These are phyloP conservation scores for Leistus spinibarbis DNA, from an alignment of 2,888 invertebrate species.

Conservation along the genomic window DNA sequence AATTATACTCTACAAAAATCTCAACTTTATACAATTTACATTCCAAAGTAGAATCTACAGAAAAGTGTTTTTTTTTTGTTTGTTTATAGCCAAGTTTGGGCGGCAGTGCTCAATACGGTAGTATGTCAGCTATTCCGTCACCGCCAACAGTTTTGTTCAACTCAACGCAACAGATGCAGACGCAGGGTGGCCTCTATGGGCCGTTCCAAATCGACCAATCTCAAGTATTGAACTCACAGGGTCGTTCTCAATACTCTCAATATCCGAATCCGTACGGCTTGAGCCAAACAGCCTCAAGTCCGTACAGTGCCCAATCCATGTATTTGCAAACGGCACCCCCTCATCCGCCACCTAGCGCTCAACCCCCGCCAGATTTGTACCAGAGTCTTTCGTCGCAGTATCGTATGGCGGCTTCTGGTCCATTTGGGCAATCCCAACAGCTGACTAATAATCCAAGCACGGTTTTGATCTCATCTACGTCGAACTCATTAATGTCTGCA, in stretches of 20 bases:
- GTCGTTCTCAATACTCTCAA: constrained; percentile 80
- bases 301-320: constrained; percentile 66
- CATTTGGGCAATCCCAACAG: constrained; percentile 81
- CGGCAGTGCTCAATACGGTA: constrained; percentile 69
- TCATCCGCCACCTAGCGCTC: constrained; percentile 64
- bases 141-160: constrained; percentile 84
- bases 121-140: constrained; percentile 84
- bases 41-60: background rate
- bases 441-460: constrained; percentile 83
- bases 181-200: constrained; percentile 80
- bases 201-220: constrained; percentile 73
- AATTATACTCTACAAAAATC: background rate
- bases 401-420: constrained; percentile 64
- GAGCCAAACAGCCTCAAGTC: constrained; percentile 64
- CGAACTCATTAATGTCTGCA: constrained; percentile 87
- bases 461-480: constrained; percentile 85
- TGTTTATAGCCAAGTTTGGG: constrained; percentile 54
- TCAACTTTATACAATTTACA: too few relatives aligned
- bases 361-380: constrained; percentile 73
- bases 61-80: constrained; percentile 9
- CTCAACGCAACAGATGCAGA: constrained; percentile 72
- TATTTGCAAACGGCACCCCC: constrained; percentile 62
- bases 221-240: constrained; percentile 66
- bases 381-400: constrained; percentile 67
- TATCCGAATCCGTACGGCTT: constrained; percentile 68